Conservation (phyloP, 2,888 invertebrate genomes). For the Sinhomidia bicolor region DNA sequence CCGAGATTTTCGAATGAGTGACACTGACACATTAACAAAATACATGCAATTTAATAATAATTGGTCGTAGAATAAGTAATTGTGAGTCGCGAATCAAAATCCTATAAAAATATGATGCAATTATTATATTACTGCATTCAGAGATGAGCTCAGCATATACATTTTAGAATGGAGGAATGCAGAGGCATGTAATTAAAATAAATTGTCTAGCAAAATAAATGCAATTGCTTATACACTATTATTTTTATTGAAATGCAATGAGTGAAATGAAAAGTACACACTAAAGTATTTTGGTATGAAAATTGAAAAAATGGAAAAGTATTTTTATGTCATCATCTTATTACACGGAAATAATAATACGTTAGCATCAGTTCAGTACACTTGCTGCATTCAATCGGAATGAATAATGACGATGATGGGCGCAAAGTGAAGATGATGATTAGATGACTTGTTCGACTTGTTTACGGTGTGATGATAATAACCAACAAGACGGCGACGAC, state of each 20-base stretch:
- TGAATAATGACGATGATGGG: not conserved
- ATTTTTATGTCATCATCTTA: not conserved
- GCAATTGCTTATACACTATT: not conserved
- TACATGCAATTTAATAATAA: too few species aligned
- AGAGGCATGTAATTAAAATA: not conserved
- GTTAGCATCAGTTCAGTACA: not conserved
- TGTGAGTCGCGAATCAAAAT: too few species aligned
- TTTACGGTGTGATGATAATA: constrained; percentile 18
- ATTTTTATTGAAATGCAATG: not conserved
- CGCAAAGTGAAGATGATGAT: not conserved
- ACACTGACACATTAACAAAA: not conserved
- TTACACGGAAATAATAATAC: not conserved
- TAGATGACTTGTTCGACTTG: constrained; percentile 8
- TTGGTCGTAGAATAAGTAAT: too few species aligned
- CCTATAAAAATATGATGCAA: too few species aligned
- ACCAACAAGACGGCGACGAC: too few species aligned
- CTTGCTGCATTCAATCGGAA: not conserved
- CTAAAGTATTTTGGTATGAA: not conserved
- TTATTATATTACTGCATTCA: too few species aligned
- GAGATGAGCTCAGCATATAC: not conserved
- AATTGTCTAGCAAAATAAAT: not conserved
- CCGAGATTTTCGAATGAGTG: not conserved
- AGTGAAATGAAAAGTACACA: not conserved
- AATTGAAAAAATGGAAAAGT: not conserved
- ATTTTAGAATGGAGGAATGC: not conserved